Percentiles rank a stretch among this genome's conserved stretches.
Conservation (phyloP, 2,888 invertebrate species). For the Oegoconia quadripuncta region DNA sequence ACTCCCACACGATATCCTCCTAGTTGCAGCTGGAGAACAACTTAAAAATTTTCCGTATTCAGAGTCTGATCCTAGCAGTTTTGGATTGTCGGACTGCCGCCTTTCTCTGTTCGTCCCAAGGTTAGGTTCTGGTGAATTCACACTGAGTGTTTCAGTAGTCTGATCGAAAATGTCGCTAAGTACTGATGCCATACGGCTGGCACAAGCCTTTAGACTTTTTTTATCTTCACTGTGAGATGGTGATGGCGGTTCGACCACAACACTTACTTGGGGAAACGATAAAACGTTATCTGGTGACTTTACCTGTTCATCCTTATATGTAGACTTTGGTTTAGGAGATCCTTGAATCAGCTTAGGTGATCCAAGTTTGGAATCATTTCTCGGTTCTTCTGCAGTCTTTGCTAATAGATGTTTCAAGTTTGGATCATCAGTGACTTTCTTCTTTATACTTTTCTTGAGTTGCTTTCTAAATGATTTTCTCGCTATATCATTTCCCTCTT, state of each 20-base stretch:
- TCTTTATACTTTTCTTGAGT: slow-evolving; percentile 64
- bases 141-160: slow-evolving; percentile 62
- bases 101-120: slow-evolving; percentile 67
- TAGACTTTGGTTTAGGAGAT: slow-evolving; percentile 18
- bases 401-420: slow-evolving; percentile 53
- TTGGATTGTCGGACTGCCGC: slow-evolving; percentile 79
- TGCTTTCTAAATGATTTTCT: slow-evolving; percentile 85
- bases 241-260: slow-evolving; percentile 87
- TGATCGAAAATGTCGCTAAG: slow-evolving; percentile 66
- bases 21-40: slow-evolving; percentile 90
- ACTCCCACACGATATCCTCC: slow-evolving; percentile 94
- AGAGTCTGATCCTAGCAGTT: slow-evolving; percentile 80
- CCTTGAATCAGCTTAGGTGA: slow-evolving; percentile 16
- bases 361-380: slow-evolving; percentile 29
- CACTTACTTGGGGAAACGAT: slow-evolving; percentile 82
- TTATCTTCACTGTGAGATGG: slow-evolving; percentile 82
- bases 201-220: slow-evolving; percentile 57
- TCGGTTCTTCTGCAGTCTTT: slow-evolving; percentile 51
- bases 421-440: slow-evolving; percentile 49
- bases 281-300: slow-evolving; percentile 24
- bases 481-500: slow-evolving; percentile 90
- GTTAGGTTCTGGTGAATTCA: slow-evolving; percentile 66
- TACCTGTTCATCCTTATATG: neutral
- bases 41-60: slow-evolving; percentile 83
- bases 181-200: slow-evolving; percentile 71